A percentile compares a stretch with the other conserved stretches of the same genome.
These are phyloP conservation scores for Paracanthobrama guichenoti DNA, from an alignment of 2,113 vertebrate genomes.

Conservation along the genomic window DNA sequence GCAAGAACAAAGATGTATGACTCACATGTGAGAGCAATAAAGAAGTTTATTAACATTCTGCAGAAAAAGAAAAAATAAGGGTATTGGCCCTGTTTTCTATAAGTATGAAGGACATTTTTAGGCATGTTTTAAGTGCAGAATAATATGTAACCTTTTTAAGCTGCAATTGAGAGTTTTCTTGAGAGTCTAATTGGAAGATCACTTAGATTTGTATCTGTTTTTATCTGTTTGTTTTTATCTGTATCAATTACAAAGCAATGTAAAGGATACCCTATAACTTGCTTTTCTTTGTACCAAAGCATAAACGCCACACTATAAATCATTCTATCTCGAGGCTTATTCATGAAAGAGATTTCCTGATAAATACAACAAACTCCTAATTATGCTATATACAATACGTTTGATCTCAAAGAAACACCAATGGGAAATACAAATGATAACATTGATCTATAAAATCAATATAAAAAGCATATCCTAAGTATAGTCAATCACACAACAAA, in stretches of 20 bases:
- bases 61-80: too few species aligned
- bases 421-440: slow-evolving; percentile 5
- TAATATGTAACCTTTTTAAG: not conserved
- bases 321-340: not conserved
- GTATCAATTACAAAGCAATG: not conserved
- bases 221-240: slow-evolving; percentile 13
- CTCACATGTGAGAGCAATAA: slow-evolving; percentile 11
- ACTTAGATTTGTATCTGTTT: not conserved
- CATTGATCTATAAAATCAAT: not conserved
- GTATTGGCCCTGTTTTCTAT: too few species aligned
- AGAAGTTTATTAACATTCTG: too few species aligned
- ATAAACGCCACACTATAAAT: not conserved
- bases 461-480: not conserved
- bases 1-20: not conserved
- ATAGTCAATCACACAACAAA: not conserved
- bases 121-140: not conserved
- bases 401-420: slow-evolving; percentile 5
- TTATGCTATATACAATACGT: slow-evolving; percentile 25
- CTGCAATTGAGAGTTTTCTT: not conserved
- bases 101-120: too few species aligned
- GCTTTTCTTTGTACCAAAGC: not conserved
- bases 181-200: not conserved
- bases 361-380: slow-evolving; percentile 29
- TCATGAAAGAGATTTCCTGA: slow-evolving; percentile 15
- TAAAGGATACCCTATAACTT: not conserved